Percentiles rank a stretch among this genome's conserved stretches.
Evolutionary conservation across 2,888 invertebrate species (phyloP).

Genomic region (Apamea anceps): DNA sequence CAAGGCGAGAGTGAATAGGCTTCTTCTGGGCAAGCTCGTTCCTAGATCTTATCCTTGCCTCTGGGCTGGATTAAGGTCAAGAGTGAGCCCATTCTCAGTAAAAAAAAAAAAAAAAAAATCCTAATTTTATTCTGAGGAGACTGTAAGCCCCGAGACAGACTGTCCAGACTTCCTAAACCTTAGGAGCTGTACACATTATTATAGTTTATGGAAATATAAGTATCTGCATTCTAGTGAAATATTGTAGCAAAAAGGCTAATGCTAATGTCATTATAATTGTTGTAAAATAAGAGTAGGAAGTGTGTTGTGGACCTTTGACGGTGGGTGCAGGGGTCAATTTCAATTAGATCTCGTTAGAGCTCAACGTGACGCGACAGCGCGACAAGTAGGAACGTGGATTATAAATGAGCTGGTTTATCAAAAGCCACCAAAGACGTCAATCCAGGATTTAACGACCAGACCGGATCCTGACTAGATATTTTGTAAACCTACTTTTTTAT

Average conservation of each 20-base stretch:
- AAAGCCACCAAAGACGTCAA: not conserved
- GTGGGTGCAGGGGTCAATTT: slow-evolving; percentile 49
- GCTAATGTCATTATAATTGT: slow-evolving; percentile 42
- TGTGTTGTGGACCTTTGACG: slow-evolving; percentile 44
- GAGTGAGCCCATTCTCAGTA: too few species aligned
- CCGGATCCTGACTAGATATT: not conserved
- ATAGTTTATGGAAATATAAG: not conserved
- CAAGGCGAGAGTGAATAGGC: too few species aligned
- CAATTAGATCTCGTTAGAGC: slow-evolving; percentile 56
- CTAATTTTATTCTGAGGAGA: too few species aligned
- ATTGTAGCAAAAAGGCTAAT: slow-evolving; percentile 29
- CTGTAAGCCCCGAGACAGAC: not conserved
- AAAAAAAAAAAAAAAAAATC: too few species aligned
- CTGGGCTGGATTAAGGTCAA: too few species aligned
- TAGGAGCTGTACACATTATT: not conserved
- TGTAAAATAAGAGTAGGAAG: slow-evolving; percentile 25
- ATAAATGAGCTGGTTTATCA: not conserved
- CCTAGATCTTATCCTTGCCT: too few species aligned
- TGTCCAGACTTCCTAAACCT: not conserved
- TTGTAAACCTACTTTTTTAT: not conserved
- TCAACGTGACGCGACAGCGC: slow-evolving; percentile 23
- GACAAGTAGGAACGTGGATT: slow-evolving; percentile 6
- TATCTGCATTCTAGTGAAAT: not conserved
- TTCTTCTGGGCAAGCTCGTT: too few species aligned
- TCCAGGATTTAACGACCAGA: not conserved